These are phyloP conservation scores for Atlantisia rogersi DNA, from an alignment of 2,113 vertebrate genomes.

Conservation along the genomic window DNA sequence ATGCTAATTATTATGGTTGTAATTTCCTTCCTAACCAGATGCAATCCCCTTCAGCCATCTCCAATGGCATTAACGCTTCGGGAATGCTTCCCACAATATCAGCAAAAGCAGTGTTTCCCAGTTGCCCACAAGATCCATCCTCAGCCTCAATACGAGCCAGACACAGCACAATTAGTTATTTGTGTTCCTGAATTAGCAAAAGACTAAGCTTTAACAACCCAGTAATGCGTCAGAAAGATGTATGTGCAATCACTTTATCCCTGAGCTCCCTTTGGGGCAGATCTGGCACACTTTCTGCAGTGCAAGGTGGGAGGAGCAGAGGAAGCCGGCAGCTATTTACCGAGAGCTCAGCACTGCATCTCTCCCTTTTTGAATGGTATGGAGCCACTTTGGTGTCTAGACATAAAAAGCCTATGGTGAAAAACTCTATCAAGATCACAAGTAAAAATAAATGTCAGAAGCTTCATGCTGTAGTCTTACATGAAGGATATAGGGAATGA, in stretches of 20 bases:
- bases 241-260: background rate
- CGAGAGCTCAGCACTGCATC: background rate
- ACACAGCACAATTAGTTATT: background rate
- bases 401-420: background rate
- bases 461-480: background rate
- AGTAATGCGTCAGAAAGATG: background rate
- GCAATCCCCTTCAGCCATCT: background rate
- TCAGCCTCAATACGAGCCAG: background rate
- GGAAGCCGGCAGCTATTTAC: background rate
- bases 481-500: background rate
- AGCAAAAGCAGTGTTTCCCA: background rate
- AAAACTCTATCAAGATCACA: background rate
- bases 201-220: conserved; percentile 11
- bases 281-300: background rate
- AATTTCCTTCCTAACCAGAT: conserved; percentile 19
- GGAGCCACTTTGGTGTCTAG: background rate
- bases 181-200: conserved; percentile 12
- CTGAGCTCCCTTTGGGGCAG: background rate
- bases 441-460: background rate
- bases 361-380: background rate
- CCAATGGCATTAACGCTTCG: background rate
- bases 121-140: background rate
- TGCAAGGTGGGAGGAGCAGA: background rate
- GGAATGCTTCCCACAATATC: background rate
- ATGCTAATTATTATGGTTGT: conserved; percentile 24